Evolutionary conservation across 2,113 vertebrate species (phyloP).

Genomic region (Xiphorhynchus elegans): DNA sequence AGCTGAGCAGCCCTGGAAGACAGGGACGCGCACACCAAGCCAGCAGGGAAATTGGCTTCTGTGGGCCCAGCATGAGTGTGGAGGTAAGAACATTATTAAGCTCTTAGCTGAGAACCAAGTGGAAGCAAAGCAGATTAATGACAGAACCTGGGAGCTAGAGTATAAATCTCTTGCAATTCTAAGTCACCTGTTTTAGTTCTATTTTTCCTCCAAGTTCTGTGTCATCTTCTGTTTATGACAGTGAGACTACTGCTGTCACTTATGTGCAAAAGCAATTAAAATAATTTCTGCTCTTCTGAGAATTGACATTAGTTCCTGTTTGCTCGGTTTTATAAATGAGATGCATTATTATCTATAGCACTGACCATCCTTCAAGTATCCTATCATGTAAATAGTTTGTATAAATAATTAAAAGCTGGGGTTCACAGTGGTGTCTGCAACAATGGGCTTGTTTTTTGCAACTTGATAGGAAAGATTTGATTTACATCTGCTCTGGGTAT

Average conservation of each 20-base stretch:
- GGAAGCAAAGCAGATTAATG: not conserved
- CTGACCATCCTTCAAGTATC: conserved; percentile 36
- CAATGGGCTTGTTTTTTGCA: conserved; percentile 68
- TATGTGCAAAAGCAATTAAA: conserved; percentile 26
- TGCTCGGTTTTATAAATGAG: conserved; percentile 28
- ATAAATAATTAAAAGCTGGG: conserved; percentile 72
- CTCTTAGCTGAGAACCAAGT: not conserved
- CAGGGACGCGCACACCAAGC: rapidly evolving
- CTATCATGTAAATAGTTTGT: conserved; percentile 37
- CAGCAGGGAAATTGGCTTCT: not conserved
- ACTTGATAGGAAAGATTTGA: conserved; percentile 70
- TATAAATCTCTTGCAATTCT: not conserved
- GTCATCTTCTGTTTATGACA: not conserved
- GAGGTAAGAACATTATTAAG: not conserved
- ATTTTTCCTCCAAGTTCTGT: not conserved
- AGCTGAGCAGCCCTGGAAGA: not conserved
- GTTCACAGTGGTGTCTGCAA: conserved; percentile 52
- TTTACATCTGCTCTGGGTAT: conserved; percentile 76
- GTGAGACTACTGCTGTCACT: not conserved
- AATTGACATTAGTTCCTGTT: not conserved
- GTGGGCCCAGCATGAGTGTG: rapidly evolving
- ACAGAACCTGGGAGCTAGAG: not conserved
- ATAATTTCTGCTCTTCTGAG: conserved; percentile 33
- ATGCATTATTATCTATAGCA: conserved; percentile 5
- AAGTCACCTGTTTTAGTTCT: not conserved